These are phyloP conservation scores for Temnothorax ravouxi DNA, from an alignment of 2,888 invertebrate species.

Conservation along the genomic window DNA sequence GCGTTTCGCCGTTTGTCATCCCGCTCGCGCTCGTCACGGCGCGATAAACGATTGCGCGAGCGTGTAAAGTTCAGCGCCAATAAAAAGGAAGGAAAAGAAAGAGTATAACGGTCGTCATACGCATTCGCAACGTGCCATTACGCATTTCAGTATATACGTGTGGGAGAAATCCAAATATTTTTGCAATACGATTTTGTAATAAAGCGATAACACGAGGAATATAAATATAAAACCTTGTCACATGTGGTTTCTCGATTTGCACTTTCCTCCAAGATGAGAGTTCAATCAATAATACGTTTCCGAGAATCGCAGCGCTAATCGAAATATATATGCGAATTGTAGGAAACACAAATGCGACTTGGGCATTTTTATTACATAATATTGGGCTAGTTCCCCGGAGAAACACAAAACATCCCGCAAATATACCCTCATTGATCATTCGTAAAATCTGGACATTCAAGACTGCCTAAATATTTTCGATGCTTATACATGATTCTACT, in stretches of 20 bases:
- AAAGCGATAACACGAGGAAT: constrained; percentile 50
- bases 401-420: neutral
- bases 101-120: neutral
- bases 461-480: neutral
- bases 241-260: constrained; percentile 9
- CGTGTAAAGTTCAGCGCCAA: constrained; percentile 30
- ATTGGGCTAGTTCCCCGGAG: neutral
- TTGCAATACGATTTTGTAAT: constrained; percentile 78
- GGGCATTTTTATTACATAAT: neutral
- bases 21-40: neutral
- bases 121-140: constrained; percentile 71
- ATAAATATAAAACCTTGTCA: constrained; percentile 18
- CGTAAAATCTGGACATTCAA: neutral
- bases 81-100: neutral
- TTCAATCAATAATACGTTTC: constrained; percentile 23
- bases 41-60: constrained; percentile 41
- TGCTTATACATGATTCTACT: neutral
- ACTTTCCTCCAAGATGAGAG: constrained; percentile 1
- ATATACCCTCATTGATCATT: constrained; percentile 5
- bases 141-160: constrained; percentile 64
- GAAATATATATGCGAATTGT: neutral
- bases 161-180: constrained; percentile 78
- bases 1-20: neutral
- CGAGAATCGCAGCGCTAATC: constrained; percentile 4
- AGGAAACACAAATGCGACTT: neutral